These are phyloP conservation scores for Fratercula arctica DNA, from an alignment of 2,797 vertebrate genomes.

Conservation along the genomic window DNA sequence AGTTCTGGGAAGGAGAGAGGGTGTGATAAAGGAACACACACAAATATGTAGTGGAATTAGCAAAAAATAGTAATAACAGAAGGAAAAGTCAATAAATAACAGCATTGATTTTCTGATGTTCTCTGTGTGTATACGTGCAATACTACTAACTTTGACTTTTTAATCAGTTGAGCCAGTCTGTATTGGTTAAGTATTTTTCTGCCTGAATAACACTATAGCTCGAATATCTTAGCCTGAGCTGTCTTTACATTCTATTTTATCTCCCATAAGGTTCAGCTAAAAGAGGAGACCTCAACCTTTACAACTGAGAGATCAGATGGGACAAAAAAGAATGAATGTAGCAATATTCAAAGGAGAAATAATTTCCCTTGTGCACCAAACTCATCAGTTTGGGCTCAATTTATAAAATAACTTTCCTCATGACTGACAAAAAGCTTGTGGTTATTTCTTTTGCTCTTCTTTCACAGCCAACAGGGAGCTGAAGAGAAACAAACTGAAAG, in stretches of 20 bases:
- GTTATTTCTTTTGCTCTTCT: not conserved
- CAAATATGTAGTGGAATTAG: not conserved
- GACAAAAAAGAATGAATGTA: not conserved
- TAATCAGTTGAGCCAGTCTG: not conserved
- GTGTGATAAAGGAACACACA: not conserved
- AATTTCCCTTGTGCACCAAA: slow-evolving; percentile 9
- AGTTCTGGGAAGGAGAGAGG: not conserved
- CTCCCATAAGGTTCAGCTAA: not conserved
- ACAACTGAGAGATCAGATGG: not conserved
- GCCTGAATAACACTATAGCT: not conserved
- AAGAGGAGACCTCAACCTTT: not conserved
- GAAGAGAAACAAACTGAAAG: not conserved
- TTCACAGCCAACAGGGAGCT: not conserved
- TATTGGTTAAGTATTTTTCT: not conserved
- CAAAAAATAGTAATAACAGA: not conserved
- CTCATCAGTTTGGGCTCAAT: not conserved
- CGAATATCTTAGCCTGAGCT: not conserved
- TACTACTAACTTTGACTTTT: not conserved
- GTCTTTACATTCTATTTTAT: not conserved
- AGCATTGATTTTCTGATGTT: not conserved
- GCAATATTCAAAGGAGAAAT: slow-evolving; percentile 20
- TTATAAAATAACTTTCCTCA: not conserved
- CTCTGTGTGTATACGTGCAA: not conserved
- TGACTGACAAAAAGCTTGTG: not conserved
- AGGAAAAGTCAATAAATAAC: not conserved